Percentiles rank a stretch among this genome's conserved stretches.
Evolutionary conservation across 2,888 invertebrate genomes (phyloP).

Genomic region (Microctonus brassicae): DNA sequence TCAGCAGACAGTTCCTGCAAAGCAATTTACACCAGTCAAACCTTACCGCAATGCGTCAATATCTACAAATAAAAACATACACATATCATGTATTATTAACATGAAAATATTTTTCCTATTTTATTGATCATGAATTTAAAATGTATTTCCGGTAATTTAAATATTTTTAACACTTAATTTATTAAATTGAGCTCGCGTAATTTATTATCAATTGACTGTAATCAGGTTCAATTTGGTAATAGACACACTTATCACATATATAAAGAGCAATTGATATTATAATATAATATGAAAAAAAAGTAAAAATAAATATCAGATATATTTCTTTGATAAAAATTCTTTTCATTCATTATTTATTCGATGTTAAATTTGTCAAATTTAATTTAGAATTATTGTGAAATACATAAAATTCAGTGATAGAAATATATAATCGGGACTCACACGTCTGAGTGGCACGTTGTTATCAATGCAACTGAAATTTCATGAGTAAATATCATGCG

Average conservation of each 20-base stretch:
- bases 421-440: background rate
- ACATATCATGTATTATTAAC: background rate
- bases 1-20: conserved; percentile 27
- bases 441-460: background rate
- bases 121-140: background rate
- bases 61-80: conserved; percentile 11
- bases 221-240: conserved; percentile 39
- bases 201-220: conserved; percentile 38
- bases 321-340: no score
- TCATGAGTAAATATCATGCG: background rate
- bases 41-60: conserved; percentile 45
- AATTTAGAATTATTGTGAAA: background rate
- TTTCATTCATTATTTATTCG: no score
- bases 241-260: background rate
- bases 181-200: conserved; percentile 12
- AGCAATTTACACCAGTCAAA: conserved; percentile 13
- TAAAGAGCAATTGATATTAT: background rate
- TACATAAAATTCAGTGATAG: background rate
- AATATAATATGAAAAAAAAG: background rate
- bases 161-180: background rate
- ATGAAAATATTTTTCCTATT: background rate
- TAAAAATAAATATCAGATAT: background rate
- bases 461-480: background rate
- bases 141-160: background rate
- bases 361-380: no score